phyloP scores from a whole-genome alignment of 2,888 invertebrate species.

The Steinernema hermaphroditum region DNA sequence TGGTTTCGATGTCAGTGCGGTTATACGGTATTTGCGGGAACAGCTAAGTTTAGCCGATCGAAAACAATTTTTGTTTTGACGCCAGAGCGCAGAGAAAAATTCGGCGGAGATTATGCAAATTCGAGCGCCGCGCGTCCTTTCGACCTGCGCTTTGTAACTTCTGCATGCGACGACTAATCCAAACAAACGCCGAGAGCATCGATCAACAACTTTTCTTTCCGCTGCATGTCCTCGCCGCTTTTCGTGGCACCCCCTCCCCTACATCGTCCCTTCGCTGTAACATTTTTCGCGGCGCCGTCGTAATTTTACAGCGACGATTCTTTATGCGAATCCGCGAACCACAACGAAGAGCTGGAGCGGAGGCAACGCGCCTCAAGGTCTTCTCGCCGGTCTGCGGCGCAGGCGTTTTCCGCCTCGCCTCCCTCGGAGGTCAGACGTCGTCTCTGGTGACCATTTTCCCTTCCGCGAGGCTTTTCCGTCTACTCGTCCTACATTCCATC shows the following conservation, averaged over 20 bases:
- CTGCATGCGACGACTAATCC: constrained; percentile 16
- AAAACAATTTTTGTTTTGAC: constrained; percentile 23
- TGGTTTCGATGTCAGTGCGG: constrained; percentile 1
- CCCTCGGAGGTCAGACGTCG: constrained; percentile 10
- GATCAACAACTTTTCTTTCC: constrained; percentile 28
- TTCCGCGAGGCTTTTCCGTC: neutral
- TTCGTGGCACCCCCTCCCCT: neutral
- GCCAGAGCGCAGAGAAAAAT: neutral
- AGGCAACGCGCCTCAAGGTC: no score
- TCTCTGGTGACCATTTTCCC: neutral
- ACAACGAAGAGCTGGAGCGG: no score
- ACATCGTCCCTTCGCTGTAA: neutral
- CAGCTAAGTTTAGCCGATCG: neutral
- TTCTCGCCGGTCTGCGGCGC: no score
- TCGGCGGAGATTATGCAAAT: constrained; percentile 9
- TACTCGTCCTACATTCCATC: neutral
- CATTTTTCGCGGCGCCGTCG: constrained; percentile 21
- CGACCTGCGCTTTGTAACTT: constrained; percentile 18
- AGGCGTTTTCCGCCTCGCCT: no score
- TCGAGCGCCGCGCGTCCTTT: constrained; percentile 6
- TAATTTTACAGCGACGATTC: constrained; percentile 25
- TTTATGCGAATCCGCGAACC: constrained; percentile 27
- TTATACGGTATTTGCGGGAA: constrained; percentile 8
- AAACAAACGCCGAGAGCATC: constrained; percentile 27
- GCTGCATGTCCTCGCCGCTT: neutral